A percentile compares a stretch with the other conserved stretches of the same genome.
phyloP scores from a whole-genome alignment of 64 coral and sea anemone genomes.

The Platygyra sinensis region DNA sequence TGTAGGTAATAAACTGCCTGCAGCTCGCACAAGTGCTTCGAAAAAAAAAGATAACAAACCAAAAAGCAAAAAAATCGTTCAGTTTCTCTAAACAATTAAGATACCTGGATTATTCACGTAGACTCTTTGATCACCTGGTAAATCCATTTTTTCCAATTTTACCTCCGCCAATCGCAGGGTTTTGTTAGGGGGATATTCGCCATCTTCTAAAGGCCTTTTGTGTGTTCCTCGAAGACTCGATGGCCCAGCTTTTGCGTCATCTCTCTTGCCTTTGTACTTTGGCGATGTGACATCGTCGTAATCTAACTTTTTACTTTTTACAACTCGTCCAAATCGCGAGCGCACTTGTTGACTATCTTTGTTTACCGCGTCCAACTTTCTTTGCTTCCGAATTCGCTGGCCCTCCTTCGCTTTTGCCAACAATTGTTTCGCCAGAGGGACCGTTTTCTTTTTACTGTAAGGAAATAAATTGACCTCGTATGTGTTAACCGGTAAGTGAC shows the following conservation, averaged over 20 bases:
- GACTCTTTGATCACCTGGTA: conserved; percentile 21
- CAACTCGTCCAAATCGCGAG: conserved; percentile 92
- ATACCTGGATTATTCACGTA: conserved; percentile 43
- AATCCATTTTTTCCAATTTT: conserved; percentile 15
- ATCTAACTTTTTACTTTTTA: conserved; percentile 95
- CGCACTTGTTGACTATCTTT: conserved; percentile 54
- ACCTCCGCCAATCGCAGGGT: conserved; percentile 23
- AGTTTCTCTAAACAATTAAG: neutral
- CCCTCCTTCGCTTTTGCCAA: conserved; percentile 88
- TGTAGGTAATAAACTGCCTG: neutral
- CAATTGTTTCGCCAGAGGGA: conserved; percentile 79
- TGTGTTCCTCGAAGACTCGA: neutral
- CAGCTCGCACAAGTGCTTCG: neutral
- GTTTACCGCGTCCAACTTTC: conserved; percentile 20
- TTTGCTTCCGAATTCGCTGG: conserved; percentile 56
- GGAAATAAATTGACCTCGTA: conserved; percentile 37
- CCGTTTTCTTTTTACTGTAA: conserved; percentile 16
- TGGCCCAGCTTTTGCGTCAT: neutral
- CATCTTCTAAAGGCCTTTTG: conserved; percentile 59
- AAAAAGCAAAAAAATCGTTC: neutral
- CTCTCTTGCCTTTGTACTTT: conserved; percentile 18
- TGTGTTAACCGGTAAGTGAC: neutral
- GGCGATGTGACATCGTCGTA: conserved; percentile 89
- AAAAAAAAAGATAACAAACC: neutral
- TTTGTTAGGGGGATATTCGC: conserved; percentile 50